These are phyloP conservation scores for Mus caroli DNA, from an alignment of 2,797 vertebrate species.

Conservation along the genomic window DNA sequence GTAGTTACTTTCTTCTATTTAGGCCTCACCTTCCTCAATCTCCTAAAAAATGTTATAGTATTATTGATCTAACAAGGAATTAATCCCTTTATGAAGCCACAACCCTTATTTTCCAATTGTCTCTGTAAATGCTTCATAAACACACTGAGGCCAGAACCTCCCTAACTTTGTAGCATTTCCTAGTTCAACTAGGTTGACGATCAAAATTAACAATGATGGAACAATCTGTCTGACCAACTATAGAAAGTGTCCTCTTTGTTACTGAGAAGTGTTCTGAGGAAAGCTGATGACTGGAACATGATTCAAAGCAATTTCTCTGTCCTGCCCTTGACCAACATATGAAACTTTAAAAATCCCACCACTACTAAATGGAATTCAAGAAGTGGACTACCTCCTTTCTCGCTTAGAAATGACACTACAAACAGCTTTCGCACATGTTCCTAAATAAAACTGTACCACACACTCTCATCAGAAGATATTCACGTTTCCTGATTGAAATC, in stretches of 20 bases:
- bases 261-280: not conserved
- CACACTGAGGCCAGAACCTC: not conserved
- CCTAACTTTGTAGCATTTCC: not conserved
- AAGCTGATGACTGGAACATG: not conserved
- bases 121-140: not conserved
- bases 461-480: not conserved
- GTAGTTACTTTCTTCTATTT: not conserved
- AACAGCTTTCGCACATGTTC: not conserved
- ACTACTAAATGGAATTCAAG: not conserved
- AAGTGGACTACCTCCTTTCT: no score
- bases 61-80: not conserved
- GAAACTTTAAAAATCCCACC: not conserved
- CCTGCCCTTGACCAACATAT: not conserved
- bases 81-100: not conserved
- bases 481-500: slow-evolving; percentile 2
- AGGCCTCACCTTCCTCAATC: not conserved
- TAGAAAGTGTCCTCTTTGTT: not conserved
- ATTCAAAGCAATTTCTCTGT: slow-evolving; percentile 18
- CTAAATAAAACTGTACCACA: not conserved
- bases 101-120: not conserved
- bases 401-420: not conserved
- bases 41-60: not conserved
- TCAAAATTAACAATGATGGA: not conserved
- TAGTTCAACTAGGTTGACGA: not conserved
- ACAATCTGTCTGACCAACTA: not conserved